These are phyloP conservation scores for Poicephalus gulielmi DNA, from an alignment of 2,113 vertebrate genomes.

Conservation along the genomic window DNA sequence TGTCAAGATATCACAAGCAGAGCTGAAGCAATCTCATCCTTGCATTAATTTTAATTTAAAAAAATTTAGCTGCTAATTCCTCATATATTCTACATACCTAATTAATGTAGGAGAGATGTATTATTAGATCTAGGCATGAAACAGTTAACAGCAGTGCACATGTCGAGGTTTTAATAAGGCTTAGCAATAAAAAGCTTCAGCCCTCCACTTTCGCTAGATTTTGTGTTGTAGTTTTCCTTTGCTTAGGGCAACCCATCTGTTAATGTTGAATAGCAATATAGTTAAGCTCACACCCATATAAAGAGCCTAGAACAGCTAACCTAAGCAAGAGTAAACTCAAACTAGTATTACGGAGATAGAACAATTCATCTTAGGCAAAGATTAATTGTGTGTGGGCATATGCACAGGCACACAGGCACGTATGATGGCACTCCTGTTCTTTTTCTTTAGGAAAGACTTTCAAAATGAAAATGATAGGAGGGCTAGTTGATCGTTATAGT, in stretches of 20 bases:
- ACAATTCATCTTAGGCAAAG: not conserved
- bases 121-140: constrained; percentile 46
- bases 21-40: not conserved
- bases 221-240: constrained; percentile 69
- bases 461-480: not conserved
- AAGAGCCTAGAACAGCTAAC: not conserved
- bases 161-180: constrained; percentile 73
- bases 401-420: not conserved
- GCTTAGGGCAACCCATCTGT: constrained; percentile 82
- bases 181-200: constrained; percentile 73
- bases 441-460: not conserved
- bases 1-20: not conserved
- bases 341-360: not conserved
- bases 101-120: not conserved
- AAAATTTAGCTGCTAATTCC: not conserved
- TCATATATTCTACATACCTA: not conserved
- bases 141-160: constrained; percentile 65
- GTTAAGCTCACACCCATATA: not conserved
- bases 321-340: not conserved
- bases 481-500: not conserved
- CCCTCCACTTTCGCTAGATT: constrained; percentile 64
- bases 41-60: not conserved
- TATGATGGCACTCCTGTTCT: not conserved
- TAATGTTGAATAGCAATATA: constrained; percentile 53
- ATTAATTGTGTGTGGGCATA: not conserved